Evolutionary conservation across 30 jellyfish, hydroid and myxozoan genomes (phyloP), one percentile per base, ranked within the genome.

Genomic region (Catostylus mosaicus): DNA sequence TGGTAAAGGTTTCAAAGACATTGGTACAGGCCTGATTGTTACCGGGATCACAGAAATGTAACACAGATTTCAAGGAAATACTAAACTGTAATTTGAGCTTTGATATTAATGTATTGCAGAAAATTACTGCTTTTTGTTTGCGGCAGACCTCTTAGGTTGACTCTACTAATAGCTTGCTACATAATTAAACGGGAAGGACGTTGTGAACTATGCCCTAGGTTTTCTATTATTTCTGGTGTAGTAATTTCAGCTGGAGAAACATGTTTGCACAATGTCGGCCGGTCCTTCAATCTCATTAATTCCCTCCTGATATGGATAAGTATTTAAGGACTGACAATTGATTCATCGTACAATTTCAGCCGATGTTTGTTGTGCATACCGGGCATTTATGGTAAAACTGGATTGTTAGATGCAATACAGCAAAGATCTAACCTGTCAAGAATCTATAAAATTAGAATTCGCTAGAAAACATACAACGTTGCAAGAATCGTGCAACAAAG

Each of bases 171-270:
- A 43, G 78, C 78, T 30, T 29, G 52, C 78, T 66, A 66, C 12
- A 30, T 37, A 18, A 30, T 66, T 66, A 66, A 52, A n/a, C 67
- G 24, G 30, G 30, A 20, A 52, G 8, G 50, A 45, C 50, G 84
- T 29, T 1, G 30, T 73, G 33, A 73, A 73, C 69, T 45, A 60
- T 34, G 70, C 78, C 78, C 31, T 2, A 26, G 30, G 67, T 52
- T 10, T 30, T 66, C 34, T 26, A 35, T 70, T 48, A 36, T 18
- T 46, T 32, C 69, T 14, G 23, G 69, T 6, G 19, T 30, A 61
- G 90, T 79, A 30, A 38, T 61, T 79, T 79, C 90, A 79, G 90
- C 90, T 79, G 90, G 90, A 50, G 56, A 46, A 79, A 79, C 90
- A 79, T 79, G 83, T 79, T 79, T 69, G 51, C 90, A 38, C 50